Evolutionary conservation across 2,113 vertebrate species (phyloP).

Genomic region (Tachysurus vachellii): DNA sequence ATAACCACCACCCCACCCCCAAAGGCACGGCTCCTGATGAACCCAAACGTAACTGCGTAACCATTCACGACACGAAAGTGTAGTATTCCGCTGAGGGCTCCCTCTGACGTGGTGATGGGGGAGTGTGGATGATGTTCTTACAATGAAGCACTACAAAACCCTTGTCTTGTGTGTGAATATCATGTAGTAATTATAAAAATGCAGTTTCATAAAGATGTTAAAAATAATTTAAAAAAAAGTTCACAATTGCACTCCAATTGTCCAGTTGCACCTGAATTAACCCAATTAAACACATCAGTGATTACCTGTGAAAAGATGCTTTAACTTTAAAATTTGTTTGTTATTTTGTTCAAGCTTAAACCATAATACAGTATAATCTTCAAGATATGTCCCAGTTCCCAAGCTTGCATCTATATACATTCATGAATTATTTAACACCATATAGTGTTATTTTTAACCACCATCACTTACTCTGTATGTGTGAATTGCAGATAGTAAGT

Average conservation of each 20-base stretch:
- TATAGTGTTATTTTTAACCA: background rate
- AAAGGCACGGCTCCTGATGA: too few relatives aligned
- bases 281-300: slow-evolving; percentile 1
- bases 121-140: too few relatives aligned
- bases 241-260: slow-evolving; percentile 22
- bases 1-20: too few relatives aligned
- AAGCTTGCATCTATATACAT: background rate
- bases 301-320: slow-evolving; percentile 17
- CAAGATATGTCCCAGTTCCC: background rate
- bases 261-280: slow-evolving; percentile 31
- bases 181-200: background rate
- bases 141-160: slow-evolving; percentile 49
- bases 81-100: too few relatives aligned
- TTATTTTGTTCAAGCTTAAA: background rate
- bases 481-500: background rate
- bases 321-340: background rate
- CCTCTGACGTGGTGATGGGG: too few relatives aligned
- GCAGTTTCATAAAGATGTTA: background rate
- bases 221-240: slow-evolving; percentile 13
- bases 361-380: slow-evolving; percentile 1
- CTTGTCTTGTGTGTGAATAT: slow-evolving; percentile 7
- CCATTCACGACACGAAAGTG: too few relatives aligned
- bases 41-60: too few relatives aligned
- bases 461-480: slow-evolving; percentile 1
- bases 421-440: slow-evolving; percentile 38